phyloP scores from a whole-genome alignment of 2,113 vertebrate genomes.

The Megalops atlanticus region DNA sequence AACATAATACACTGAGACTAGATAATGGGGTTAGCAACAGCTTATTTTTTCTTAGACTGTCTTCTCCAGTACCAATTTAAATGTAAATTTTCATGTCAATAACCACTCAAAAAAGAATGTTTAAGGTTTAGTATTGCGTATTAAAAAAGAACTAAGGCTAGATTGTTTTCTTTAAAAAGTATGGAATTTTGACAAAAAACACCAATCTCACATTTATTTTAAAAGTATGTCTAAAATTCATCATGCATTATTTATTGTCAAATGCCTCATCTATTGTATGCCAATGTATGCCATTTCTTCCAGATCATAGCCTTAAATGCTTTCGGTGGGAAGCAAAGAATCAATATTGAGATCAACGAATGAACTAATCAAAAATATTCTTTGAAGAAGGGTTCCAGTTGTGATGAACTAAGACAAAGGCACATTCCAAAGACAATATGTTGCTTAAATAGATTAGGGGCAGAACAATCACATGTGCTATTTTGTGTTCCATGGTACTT shows the following conservation, averaged over 20 bases:
- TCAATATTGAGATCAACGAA: no score
- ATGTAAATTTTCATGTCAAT: constrained; percentile 42
- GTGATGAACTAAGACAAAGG: no score
- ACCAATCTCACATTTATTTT: background rate
- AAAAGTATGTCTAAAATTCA: background rate
- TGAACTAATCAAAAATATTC: no score
- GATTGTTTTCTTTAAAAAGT: background rate
- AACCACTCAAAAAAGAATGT: constrained; percentile 34
- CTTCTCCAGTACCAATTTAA: constrained; percentile 36
- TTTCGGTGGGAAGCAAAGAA: no score
- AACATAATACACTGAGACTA: constrained; percentile 33
- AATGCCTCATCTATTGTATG: background rate
- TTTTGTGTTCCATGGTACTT: no score
- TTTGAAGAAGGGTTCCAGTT: no score
- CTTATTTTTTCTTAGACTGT: constrained; percentile 28
- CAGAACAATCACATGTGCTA: no score
- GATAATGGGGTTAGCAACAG: constrained; percentile 32
- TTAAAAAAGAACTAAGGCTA: constrained; percentile 14
- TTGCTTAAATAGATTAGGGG: no score
- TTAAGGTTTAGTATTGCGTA: constrained; percentile 27
- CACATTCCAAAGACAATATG: no score
- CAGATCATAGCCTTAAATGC: no score
- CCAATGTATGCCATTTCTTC: no score
- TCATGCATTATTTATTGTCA: background rate
- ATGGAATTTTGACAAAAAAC: constrained; percentile 8